phyloP scores from a whole-genome alignment of 2,888 invertebrate genomes.

The Cerceris ruficornis region DNA sequence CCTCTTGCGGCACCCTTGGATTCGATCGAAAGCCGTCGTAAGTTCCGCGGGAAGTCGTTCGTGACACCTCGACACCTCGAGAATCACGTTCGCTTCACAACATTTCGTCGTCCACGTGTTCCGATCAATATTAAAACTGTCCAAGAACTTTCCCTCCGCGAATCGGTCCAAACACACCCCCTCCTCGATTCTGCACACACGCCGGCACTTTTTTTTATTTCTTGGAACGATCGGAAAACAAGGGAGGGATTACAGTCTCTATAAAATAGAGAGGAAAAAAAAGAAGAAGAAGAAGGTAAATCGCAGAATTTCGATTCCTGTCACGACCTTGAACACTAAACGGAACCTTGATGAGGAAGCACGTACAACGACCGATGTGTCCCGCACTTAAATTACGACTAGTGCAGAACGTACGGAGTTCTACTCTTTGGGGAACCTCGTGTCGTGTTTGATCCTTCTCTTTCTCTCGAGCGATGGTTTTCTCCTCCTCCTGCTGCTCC shows the following conservation, averaged over 20 bases:
- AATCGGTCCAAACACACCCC: background rate
- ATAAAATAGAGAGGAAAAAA: background rate
- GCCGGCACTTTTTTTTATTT: background rate
- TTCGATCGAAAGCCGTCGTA: background rate
- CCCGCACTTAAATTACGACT: conserved; percentile 59
- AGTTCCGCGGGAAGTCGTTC: conserved; percentile 9
- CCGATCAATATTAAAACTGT: conserved; percentile 7
- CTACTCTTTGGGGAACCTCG: conserved; percentile 30
- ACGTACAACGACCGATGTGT: conserved; percentile 17
- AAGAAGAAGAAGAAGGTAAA: background rate
- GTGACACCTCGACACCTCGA: conserved; percentile 32
- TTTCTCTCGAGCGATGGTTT: conserved; percentile 24
- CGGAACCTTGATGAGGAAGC: conserved; percentile 6
- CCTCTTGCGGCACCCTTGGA: conserved; percentile 20
- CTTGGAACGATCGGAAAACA: background rate
- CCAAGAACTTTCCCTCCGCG: conserved; percentile 2
- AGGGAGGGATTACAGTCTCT: background rate
- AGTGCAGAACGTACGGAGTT: conserved; percentile 44
- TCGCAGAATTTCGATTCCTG: conserved; percentile 22
- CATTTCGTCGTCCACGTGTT: conserved; percentile 32
- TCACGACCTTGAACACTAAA: conserved; percentile 28
- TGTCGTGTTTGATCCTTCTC: conserved; percentile 42
- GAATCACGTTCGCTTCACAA: conserved; percentile 11
- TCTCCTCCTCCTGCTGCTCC: conserved; percentile 41
- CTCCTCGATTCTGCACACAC: background rate